These are phyloP conservation scores for Agrilus biguttatus DNA, from an alignment of 2,888 invertebrate species.

Conservation along the genomic window DNA sequence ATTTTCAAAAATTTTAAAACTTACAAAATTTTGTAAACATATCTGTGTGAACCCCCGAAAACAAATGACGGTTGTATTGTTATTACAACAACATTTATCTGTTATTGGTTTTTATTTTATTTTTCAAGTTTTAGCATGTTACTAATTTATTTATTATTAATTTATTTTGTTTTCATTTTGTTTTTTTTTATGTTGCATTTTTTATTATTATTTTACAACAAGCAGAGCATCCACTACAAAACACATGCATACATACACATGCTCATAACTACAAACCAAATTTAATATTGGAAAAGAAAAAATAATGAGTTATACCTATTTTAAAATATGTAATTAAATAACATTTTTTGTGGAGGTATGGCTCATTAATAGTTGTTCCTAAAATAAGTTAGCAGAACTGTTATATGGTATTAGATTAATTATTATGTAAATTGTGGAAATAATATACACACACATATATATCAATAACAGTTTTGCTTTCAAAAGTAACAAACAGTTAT, in stretches of 20 bases:
- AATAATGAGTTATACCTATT: neutral
- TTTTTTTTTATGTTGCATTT: no score
- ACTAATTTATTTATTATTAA: conserved; percentile 17
- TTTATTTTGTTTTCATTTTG: conserved; percentile 7
- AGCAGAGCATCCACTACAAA: conserved; percentile 29
- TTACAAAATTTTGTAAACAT: conserved; percentile 6
- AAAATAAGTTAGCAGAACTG: no score
- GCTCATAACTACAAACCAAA: conserved; percentile 10
- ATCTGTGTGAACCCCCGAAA: conserved; percentile 22
- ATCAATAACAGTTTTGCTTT: no score
- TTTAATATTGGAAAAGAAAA: conserved; percentile 1
- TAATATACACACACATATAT: no score
- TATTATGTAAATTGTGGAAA: no score
- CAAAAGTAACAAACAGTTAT: no score
- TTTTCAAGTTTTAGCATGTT: conserved; percentile 32
- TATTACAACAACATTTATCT: conserved; percentile 13
- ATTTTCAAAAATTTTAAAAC: conserved; percentile 5
- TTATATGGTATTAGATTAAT: no score
- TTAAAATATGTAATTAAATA: no score
- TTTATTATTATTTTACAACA: conserved; percentile 17
- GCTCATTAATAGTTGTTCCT: no score
- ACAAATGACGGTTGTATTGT: conserved; percentile 25
- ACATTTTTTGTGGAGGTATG: no score
- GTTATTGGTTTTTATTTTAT: conserved; percentile 15
- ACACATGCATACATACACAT: conserved; percentile 8